Evolutionary conservation across 2,797 vertebrate species (phyloP).

Genomic region (Trachurus trachurus): DNA sequence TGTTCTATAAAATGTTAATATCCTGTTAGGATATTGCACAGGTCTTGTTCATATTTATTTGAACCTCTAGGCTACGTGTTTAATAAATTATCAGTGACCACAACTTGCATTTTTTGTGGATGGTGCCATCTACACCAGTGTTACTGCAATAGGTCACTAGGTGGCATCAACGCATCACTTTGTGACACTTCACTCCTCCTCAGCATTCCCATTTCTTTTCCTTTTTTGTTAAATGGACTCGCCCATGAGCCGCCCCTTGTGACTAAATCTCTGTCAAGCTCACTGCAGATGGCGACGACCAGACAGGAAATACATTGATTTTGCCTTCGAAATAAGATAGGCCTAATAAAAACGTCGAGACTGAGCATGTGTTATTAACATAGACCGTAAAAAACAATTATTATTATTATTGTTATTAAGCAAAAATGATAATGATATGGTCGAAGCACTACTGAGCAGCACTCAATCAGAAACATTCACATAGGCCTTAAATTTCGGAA

Average conservation of each 20-base stretch:
- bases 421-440: rapidly evolving
- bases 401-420: too few relatives aligned
- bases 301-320: conserved; percentile 27
- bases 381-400: too few relatives aligned
- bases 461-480: background rate
- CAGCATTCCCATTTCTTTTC: conserved; percentile 18
- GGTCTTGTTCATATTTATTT: background rate
- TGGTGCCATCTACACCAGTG: background rate
- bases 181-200: conserved; percentile 6
- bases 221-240: conserved; percentile 81
- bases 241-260: conserved; percentile 79
- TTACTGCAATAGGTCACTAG: conserved; percentile 48
- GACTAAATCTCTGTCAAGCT: conserved; percentile 60
- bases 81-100: background rate
- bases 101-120: background rate
- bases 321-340: conserved; percentile 37
- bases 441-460: background rate
- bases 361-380: rapidly evolving
- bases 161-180: conserved; percentile 58
- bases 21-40: background rate
- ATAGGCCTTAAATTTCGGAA: background rate
- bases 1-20: background rate
- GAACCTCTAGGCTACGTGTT: background rate
- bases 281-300: background rate
- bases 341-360: rapidly evolving